Evolutionary conservation across 2,888 invertebrate genomes (phyloP), one percentile per base, ranked within the genome.

Genomic region (Philopedon plagiatum): DNA sequence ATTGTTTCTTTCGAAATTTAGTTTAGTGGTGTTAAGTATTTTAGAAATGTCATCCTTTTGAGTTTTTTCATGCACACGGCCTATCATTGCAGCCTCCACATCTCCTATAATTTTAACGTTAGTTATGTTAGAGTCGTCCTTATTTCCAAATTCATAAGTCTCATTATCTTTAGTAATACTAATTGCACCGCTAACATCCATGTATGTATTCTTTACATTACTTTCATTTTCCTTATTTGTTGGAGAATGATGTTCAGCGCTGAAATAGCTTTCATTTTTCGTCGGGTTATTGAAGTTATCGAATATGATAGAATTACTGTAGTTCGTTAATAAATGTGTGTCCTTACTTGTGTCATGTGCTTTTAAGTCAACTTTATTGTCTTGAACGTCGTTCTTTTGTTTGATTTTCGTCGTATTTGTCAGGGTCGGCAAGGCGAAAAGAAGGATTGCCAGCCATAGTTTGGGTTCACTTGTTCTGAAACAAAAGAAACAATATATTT

Each of bases 161-260:
- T 13, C 5, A 18, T 57, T 21, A 41, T 44, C 15, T 2, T 9
- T 21, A 41, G 19, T 60, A 39, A 9, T 23, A 56, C 5, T 29
- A 37, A 19, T 7, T 18, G 39, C 13, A 8, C 5, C 29, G 44
- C 46, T 26, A 62, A 37, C 9, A 63, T 19, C 3, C 49, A 29
- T 2, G 37, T 56, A 34, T 32, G n/a, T 19, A 21, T 8, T 23
- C 15, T 19, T 58, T 11, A n/a, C n/a, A 15, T 34, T 39, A 63
- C 75, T 75, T 75, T 76, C 73, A 32, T 74, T 75, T 73, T 75
- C 71, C 71, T 62, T 73, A 68, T 65, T 61, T 60, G 65, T 54
- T 63, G 29, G 37, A 23, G 34, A 23, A 58, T 63, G 21, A 15
- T 67, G 49, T 13, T 19, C 26, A 13, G 19, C 32, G 21, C 60